Conservation (phyloP, 2,888 invertebrate genomes). For the Cantharis nigra region DNA sequence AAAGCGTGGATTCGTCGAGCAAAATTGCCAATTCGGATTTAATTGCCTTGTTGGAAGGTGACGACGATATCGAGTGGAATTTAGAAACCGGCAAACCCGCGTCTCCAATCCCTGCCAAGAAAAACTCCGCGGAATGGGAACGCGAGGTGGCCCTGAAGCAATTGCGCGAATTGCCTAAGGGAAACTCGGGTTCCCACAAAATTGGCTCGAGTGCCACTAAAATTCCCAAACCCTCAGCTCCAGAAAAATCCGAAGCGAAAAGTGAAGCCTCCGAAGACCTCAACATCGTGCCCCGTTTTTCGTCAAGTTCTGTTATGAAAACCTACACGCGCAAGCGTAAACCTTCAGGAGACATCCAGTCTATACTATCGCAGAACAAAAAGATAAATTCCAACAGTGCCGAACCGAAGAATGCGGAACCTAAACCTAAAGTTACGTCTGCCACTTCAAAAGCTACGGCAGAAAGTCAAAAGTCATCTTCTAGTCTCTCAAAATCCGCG, state of each 20-base stretch:
- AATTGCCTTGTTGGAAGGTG: slow-evolving; percentile 62
- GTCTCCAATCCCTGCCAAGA: not conserved
- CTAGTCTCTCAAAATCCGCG: not conserved
- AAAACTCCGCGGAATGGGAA: slow-evolving; percentile 51
- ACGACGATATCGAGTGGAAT: slow-evolving; percentile 50
- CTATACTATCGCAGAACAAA: not conserved
- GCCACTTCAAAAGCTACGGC: not conserved
- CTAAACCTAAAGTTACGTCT: not conserved
- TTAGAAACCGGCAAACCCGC: not conserved
- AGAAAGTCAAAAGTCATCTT: not conserved
- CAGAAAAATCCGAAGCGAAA: not conserved
- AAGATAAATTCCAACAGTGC: not conserved
- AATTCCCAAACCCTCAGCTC: not conserved
- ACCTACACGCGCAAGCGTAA: slow-evolving; percentile 54
- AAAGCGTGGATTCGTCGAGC: slow-evolving; percentile 35
- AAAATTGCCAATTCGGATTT: slow-evolving; percentile 58
- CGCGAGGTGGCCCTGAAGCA: slow-evolving; percentile 63
- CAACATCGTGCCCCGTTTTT: slow-evolving; percentile 45
- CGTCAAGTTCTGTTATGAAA: slow-evolving; percentile 47
- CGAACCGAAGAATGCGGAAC: not conserved
- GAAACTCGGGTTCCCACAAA: not conserved
- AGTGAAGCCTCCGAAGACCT: slow-evolving; percentile 5
- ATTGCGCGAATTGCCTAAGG: slow-evolving; percentile 57
- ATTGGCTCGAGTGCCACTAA: not conserved
- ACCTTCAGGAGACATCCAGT: slow-evolving; percentile 37